Evolutionary conservation across 2,797 vertebrate genomes (phyloP), one percentile per base, ranked within the genome.

Genomic region (Premnoplex brunnescens): DNA sequence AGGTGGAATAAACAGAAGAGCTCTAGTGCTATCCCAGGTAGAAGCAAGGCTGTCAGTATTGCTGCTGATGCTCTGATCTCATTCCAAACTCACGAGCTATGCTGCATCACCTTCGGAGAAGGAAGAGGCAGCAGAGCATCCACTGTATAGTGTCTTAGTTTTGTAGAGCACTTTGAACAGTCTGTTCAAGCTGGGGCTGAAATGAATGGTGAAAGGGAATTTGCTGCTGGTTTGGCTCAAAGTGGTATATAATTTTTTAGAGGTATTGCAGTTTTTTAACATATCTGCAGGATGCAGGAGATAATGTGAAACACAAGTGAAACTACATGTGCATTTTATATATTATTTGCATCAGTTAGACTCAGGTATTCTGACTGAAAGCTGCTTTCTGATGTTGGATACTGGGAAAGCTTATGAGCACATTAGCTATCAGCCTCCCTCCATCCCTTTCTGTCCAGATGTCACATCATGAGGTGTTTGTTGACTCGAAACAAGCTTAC

Each of bases 311-410:
- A 83, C 34, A 1, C 41, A 88, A 91, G 76, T 64, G 85, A 90
- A 91, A 69, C 41, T 75, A 85, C 76, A 75, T 2, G 0, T 77
- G 46, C 67, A 52, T 95, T 93, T 91, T 84, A 17, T 91, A 17
- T 92, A 44, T 91, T 88, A 78, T 87, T 94, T 94, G 76, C 84
- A 77, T 96, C 94, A 96, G 93, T 95, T 97, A 96, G 95, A 89
- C 95, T 97, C 96, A 97, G 97, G 97, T 97, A 97, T 95, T 95
- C 95, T 92, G 93, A 95, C 93, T 91, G 85, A 93, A 96, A 76
- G 95, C 95, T 96, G 96, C 94, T 96, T 93, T 91, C 59, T 56
- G 88, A 91, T 60, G 67, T n/a, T 90, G 79, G 79, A 59, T 92
- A 80, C 86, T 80, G 58, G 74, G 89, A 89, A 92, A 48, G 55